A percentile compares a stretch with the other conserved stretches of the same genome.
Conservation (phyloP, 2,888 invertebrate genomes). For the Agapostemon virescens region DNA sequence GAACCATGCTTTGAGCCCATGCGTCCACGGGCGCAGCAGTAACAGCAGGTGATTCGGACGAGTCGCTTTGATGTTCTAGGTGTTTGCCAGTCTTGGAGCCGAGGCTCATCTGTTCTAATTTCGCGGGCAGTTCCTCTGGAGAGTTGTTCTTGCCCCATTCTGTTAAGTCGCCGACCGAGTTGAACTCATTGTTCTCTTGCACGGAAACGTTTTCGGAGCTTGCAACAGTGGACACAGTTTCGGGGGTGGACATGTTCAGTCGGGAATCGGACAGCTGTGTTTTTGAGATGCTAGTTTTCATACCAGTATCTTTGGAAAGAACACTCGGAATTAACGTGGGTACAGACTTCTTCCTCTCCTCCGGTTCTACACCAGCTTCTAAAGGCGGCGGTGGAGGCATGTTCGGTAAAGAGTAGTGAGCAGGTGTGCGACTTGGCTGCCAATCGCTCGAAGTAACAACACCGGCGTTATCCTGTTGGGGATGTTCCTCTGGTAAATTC, state of each 20-base stretch:
- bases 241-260: conserved; percentile 36
- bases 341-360: conserved; percentile 69
- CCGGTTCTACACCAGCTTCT: conserved; percentile 64
- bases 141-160: conserved; percentile 57
- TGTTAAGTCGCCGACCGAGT: conserved; percentile 68
- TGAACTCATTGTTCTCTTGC: conserved; percentile 61
- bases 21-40: conserved; percentile 28
- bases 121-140: conserved; percentile 66
- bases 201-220: conserved; percentile 47
- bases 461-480: conserved; percentile 47
- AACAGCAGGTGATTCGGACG: conserved; percentile 39
- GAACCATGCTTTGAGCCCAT: conserved; percentile 46
- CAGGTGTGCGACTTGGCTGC: conserved; percentile 44
- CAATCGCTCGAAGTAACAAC: conserved; percentile 45
- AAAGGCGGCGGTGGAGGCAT: conserved; percentile 60
- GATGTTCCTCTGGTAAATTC: conserved; percentile 33
- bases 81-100: conserved; percentile 58
- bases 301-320: conserved; percentile 65
- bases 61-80: conserved; percentile 52
- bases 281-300: conserved; percentile 35
- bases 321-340: conserved; percentile 64
- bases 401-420: conserved; percentile 63
- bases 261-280: conserved; percentile 41
- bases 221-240: conserved; percentile 47
- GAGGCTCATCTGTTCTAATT: conserved; percentile 72